Conservation (phyloP, 2,113 vertebrate genomes). For the Anguilla rostrata region DNA sequence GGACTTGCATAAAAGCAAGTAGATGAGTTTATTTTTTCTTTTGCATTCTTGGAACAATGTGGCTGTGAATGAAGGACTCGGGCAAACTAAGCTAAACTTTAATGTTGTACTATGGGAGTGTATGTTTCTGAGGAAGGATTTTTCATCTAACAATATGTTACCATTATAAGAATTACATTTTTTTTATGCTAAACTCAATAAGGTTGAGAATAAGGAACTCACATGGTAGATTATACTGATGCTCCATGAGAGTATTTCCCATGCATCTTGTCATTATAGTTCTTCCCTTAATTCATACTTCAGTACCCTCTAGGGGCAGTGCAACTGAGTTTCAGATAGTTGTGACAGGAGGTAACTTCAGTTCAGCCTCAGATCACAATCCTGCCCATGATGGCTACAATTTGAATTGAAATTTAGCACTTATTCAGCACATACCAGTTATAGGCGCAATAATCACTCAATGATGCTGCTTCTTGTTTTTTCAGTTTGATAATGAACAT, state of each 20-base stretch:
- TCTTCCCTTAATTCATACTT: not conserved
- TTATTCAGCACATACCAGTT: not conserved
- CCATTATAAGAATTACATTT: not conserved
- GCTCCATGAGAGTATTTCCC: not conserved
- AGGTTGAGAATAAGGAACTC: not conserved
- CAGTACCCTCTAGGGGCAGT: constrained; percentile 1
- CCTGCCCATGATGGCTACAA: not conserved
- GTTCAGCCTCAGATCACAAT: not conserved
- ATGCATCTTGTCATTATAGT: not conserved
- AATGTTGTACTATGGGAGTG: not conserved
- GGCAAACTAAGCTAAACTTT: not conserved
- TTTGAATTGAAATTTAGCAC: not conserved
- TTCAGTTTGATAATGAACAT: not conserved
- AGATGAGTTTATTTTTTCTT: too few species aligned
- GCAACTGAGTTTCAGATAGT: not conserved
- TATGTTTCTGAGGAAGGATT: not conserved
- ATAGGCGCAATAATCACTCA: not conserved
- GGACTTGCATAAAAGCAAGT: too few species aligned
- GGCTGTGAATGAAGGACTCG: not conserved
- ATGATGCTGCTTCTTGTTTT: not conserved
- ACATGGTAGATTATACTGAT: not conserved
- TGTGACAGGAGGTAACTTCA: not conserved
- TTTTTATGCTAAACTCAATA: not conserved
- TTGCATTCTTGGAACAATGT: not conserved
- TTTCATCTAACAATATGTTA: not conserved